These are phyloP conservation scores for Xanthorhoe spadicearia DNA, from an alignment of 2,888 invertebrate genomes.

Conservation along the genomic window DNA sequence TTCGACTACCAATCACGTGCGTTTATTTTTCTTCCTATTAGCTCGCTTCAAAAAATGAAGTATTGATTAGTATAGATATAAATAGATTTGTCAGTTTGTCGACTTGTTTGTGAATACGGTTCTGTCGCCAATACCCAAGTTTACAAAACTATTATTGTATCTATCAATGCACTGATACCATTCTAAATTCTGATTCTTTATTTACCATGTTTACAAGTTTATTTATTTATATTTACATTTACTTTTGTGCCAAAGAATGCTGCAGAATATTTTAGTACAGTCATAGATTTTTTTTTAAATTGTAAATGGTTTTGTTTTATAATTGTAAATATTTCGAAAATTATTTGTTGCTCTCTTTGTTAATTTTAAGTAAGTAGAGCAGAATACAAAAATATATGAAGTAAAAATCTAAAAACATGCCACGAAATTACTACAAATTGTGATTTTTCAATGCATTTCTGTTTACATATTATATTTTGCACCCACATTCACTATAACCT, in stretches of 20 bases:
- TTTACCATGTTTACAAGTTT: constrained; percentile 6
- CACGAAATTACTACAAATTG: neutral
- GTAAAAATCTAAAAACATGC: neutral
- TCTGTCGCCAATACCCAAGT: constrained; percentile 22
- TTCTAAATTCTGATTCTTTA: constrained; percentile 1
- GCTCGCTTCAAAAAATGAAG: too few relatives aligned
- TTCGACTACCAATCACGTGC: too few relatives aligned
- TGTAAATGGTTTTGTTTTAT: neutral
- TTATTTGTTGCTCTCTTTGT: neutral
- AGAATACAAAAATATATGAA: neutral
- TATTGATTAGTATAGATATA: too few relatives aligned
- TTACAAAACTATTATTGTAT: neutral
- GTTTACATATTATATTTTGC: neutral
- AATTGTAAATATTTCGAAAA: neutral
- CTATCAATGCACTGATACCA: constrained; percentile 7
- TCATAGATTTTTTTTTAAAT: neutral
- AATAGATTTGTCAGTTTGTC: constrained; percentile 1
- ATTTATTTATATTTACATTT: constrained; percentile 9
- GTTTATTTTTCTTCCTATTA: too few relatives aligned
- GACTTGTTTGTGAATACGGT: constrained; percentile 13
- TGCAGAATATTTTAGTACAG: neutral
- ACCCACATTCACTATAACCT: too few relatives aligned
- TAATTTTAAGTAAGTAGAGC: neutral
- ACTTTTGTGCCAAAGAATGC: constrained; percentile 17
- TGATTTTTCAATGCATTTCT: constrained; percentile 11